Base-by-base conservation (phyloP, 2,888 invertebrate genomes). In the Petrophora chlorosata region DNA sequence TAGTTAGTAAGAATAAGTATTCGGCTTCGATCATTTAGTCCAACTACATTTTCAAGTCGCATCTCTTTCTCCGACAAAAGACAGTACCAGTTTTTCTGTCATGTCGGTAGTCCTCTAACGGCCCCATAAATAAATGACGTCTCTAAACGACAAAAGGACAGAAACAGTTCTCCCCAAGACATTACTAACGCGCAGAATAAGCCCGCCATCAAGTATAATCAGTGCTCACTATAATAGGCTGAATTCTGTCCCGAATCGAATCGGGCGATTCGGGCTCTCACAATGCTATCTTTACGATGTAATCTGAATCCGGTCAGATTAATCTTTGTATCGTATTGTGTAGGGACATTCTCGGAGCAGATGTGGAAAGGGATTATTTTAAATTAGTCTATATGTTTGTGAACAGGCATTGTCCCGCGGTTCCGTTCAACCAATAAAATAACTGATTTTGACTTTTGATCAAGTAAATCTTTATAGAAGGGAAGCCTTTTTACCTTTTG, bases 261-360 rank as follows among this genome's bases (percentile, higher is more conserved):
- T 58, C 58, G 43, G 36, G 17, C 22, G 35, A 32, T 28, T 38
- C 30, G 19, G 39, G 14, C 10, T 17, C 23, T 26, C 39, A 65
- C 65, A 64, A 66, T 69, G 48, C 54, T 61, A 61, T 63, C 61
- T 60, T 55, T 55, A 57, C 56, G 56, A 54, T 67, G 72, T 71
- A 76, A 79, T 79, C 78, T 67, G 73, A 77, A 63, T 61, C 67
- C 63, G 41, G 34, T 16, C 54, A 65, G 70, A 69, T 72, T 68
- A 69, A 71, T 71, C 71, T 67, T 53, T 61, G 60, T 59, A 57
- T 57, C 56, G 56, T 48, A 61, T 67, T 60, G 59, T 58, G 45
- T 34, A 9, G 49, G 43, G 49, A 50, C 43, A 39, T 49, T 43
- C 49, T 16, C 13, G 17, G 39, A 29, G 30, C 46, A 63, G 60